These are phyloP conservation scores for Polia nebulosa DNA, from an alignment of 2,888 invertebrate species.

Conservation along the genomic window DNA sequence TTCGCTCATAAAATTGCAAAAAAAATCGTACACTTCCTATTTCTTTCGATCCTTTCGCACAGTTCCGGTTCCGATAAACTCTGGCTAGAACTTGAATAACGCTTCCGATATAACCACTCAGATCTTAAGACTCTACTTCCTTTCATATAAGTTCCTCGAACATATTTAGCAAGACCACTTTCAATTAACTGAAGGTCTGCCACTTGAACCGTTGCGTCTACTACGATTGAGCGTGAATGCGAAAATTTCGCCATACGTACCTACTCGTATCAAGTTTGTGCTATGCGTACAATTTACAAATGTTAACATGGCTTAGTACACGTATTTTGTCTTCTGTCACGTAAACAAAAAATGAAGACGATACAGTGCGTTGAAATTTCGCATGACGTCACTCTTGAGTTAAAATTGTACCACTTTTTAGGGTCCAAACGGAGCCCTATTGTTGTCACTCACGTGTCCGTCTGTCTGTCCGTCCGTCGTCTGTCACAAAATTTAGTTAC, in stretches of 20 bases:
- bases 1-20: background rate
- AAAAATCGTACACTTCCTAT: background rate
- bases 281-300: background rate
- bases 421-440: too few species aligned
- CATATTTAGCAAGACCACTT: conserved; percentile 46
- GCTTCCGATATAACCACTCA: conserved; percentile 22
- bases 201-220: conserved; percentile 8
- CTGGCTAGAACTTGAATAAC: background rate
- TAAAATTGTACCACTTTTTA: too few species aligned
- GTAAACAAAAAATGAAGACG: too few species aligned
- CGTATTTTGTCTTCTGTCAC: too few species aligned
- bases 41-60: background rate
- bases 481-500: too few species aligned
- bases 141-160: conserved; percentile 5
- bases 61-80: conserved; percentile 14
- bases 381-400: too few species aligned
- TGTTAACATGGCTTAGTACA: too few species aligned
- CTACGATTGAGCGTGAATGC: conserved; percentile 35
- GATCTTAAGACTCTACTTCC: conserved; percentile 14
- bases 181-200: conserved; percentile 52
- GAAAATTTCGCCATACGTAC: conserved; percentile 45
- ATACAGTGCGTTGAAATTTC: too few species aligned
- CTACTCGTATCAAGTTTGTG: background rate
- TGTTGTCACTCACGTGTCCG: too few species aligned
- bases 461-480: too few species aligned